phyloP scores from a whole-genome alignment of 2,888 invertebrate genomes.

The Opisthograptis luteolata region DNA sequence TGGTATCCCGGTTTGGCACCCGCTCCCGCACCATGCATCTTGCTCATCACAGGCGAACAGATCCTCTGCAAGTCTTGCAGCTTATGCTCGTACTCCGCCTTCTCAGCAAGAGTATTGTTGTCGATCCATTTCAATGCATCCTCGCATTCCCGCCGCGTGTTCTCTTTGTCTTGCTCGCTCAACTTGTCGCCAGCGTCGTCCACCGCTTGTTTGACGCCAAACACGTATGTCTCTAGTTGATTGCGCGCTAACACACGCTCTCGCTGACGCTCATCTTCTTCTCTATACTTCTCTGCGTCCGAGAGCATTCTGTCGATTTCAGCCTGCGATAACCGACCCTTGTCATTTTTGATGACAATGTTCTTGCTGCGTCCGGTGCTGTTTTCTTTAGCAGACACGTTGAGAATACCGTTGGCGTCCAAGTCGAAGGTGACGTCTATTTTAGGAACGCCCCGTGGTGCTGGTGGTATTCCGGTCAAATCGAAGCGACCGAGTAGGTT shows the following conservation, averaged over 20 bases:
- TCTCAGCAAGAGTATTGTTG: conserved; percentile 86
- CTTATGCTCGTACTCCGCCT: conserved; percentile 86
- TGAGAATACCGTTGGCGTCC: conserved; percentile 91
- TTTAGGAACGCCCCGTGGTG: conserved; percentile 87
- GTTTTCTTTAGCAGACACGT: conserved; percentile 91
- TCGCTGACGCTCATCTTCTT: conserved; percentile 88
- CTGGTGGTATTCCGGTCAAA: conserved; percentile 88
- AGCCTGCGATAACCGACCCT: conserved; percentile 90
- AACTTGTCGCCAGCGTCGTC: conserved; percentile 86
- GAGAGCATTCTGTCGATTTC: conserved; percentile 92
- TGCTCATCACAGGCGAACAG: conserved; percentile 84
- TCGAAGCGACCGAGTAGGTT: conserved; percentile 87
- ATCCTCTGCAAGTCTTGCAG: conserved; percentile 84
- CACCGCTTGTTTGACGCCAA: conserved; percentile 87
- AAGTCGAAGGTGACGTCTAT: conserved; percentile 90
- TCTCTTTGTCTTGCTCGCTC: conserved; percentile 86
- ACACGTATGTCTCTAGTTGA: conserved; percentile 88
- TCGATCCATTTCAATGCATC: conserved; percentile 89
- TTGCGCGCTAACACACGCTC: conserved; percentile 88
- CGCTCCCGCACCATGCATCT: conserved; percentile 81
- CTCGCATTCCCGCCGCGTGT: conserved; percentile 77
- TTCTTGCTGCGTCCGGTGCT: conserved; percentile 88
- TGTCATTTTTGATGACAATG: conserved; percentile 93
- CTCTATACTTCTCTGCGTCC: conserved; percentile 89
- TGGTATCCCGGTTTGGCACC: conserved; percentile 40